phyloP scores from a whole-genome alignment of 2,113 vertebrate genomes.

The Pitta sordida region DNA sequence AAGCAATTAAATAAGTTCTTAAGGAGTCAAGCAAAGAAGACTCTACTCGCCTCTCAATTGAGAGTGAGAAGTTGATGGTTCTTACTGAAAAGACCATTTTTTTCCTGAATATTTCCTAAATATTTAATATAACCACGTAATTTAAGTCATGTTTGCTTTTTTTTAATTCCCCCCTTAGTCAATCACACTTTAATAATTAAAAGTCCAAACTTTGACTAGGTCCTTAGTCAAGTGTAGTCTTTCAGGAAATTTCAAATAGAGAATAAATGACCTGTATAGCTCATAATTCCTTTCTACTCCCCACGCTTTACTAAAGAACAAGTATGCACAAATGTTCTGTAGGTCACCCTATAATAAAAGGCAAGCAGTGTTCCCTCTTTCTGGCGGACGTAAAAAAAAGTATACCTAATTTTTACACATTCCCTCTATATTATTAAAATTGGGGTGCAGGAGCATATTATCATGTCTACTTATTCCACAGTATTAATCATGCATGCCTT shows the following conservation, averaged over 20 bases:
- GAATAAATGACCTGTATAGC: neutral
- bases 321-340: neutral
- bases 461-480: neutral
- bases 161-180: neutral
- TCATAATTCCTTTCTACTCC: neutral
- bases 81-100: neutral
- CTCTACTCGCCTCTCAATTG: neutral
- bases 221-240: neutral
- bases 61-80: neutral
- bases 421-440: neutral
- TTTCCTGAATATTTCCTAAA: neutral
- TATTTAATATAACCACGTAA: neutral
- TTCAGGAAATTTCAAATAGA: neutral
- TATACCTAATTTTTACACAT: neutral
- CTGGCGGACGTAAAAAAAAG: neutral
- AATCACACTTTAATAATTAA: neutral
- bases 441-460: neutral
- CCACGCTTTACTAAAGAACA: neutral
- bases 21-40: neutral
- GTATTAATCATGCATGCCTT: neutral
- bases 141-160: no score
- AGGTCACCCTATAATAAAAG: neutral
- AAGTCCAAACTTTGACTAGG: neutral
- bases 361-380: neutral
- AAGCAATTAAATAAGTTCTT: neutral